Base-by-base conservation (phyloP, 2,113 vertebrate species). In the Sphaerodactylus townsendi region DNA sequence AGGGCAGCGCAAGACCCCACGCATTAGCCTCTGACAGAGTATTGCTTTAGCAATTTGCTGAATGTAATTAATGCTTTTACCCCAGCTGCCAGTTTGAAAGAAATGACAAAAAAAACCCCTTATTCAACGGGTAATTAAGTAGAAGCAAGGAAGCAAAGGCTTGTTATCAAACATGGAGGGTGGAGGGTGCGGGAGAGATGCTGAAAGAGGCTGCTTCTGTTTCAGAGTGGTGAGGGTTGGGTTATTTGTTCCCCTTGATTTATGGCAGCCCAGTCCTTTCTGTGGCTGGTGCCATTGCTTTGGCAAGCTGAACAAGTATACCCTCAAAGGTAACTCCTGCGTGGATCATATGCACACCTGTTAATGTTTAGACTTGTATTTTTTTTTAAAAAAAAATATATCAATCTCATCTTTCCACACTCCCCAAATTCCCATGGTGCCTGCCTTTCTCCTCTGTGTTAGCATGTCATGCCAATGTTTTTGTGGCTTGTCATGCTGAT, bases 401-500 rank as follows among this genome's bases (percentile, higher is more conserved):
- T 44, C 25, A 62, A 28, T 62, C 59, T 62, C 8, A 3, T 23
- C 7, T 62, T 62, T 19, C 25, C 59, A 28, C 23, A 62, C 23
- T 28, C 25, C 59, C 59, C 14, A 75, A 83, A 68, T 39, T 33
- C 46, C 82, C 53, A 8, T 68, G 44, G 25, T 76, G 62, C 35
- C 72, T 39, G 46, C 69, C 64, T 66, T 50, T 53, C 66, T 69
- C 35, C 10, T 65, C 72, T 68, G 44, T n/a, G 35, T 50, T 41
- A 39, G 59, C n/a, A 65, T 75, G 71, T 65, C 56, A 82, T 74
- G 56, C n/a, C 41, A 48, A 46, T 50, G 41, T 74, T 74, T 75
- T 59, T 46, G n/a, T 53, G 50, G 25, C 62, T 76, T 83, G 46
- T 83, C 73, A 76, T 68, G 64, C 8, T 83, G 82, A 76, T 83